A percentile compares a stretch with the other conserved stretches of the same genome.
Evolutionary conservation across 2,113 vertebrate genomes (phyloP).

Genomic region (Dolichotis patagonum): DNA sequence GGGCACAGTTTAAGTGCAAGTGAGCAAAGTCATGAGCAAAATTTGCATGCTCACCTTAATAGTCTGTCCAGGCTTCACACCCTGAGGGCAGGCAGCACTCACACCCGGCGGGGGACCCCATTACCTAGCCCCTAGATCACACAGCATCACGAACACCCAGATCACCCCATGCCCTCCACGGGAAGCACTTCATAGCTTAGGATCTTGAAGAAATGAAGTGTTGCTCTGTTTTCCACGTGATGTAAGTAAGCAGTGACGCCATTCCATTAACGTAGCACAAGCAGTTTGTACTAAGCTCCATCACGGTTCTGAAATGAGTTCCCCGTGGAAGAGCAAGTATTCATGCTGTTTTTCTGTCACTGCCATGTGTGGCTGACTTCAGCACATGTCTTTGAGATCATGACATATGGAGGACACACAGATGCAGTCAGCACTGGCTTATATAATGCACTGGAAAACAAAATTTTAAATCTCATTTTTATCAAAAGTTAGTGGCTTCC

Average conservation of each 20-base stretch:
- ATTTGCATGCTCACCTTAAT: not conserved
- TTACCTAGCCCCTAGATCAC: too few species aligned
- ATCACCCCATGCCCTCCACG: not conserved
- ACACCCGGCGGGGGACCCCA: too few species aligned
- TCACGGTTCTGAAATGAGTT: not conserved
- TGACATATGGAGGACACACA: not conserved
- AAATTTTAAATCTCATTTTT: not conserved
- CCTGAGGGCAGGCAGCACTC: too few species aligned
- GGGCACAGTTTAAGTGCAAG: not conserved
- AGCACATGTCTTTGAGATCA: not conserved
- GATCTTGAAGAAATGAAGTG: constrained; percentile 2
- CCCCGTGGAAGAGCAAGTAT: not conserved
- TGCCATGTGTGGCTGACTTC: not conserved
- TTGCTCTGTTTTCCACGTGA: not conserved
- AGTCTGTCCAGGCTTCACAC: not conserved
- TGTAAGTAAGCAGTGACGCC: not conserved
- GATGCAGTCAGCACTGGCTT: not conserved
- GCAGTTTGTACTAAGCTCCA: not conserved
- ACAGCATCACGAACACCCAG: too few species aligned
- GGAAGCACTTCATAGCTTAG: not conserved
- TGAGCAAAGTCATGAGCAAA: not conserved
- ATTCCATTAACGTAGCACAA: not conserved
- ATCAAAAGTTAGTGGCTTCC: not conserved
- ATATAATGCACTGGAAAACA: not conserved
- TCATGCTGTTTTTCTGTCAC: not conserved